Conservation (phyloP, 2,113 vertebrate genomes). For the Tyrannus savana region DNA sequence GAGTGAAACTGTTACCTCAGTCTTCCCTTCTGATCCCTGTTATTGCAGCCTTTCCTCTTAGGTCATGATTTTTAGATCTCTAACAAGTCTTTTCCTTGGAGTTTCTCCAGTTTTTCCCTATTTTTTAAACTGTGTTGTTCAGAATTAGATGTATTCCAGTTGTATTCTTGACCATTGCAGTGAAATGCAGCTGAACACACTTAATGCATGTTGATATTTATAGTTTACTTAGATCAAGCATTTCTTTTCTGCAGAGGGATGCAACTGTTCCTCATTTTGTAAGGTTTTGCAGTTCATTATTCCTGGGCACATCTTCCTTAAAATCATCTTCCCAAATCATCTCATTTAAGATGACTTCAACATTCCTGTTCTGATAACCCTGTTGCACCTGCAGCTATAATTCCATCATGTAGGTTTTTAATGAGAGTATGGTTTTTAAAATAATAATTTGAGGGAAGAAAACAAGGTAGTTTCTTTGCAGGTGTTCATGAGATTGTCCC, state of each 20-base stretch:
- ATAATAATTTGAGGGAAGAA: background rate
- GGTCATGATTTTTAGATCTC: background rate
- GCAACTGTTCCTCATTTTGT: background rate
- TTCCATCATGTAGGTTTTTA: background rate
- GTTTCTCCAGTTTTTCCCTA: background rate
- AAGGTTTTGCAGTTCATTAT: background rate
- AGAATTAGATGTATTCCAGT: background rate
- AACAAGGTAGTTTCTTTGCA: background rate
- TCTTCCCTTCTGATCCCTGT: background rate
- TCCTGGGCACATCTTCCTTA: background rate
- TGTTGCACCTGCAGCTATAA: background rate
- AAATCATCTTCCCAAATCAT: background rate
- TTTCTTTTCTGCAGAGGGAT: background rate
- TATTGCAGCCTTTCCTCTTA: background rate
- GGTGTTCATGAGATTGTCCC: background rate
- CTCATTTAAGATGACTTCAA: background rate
- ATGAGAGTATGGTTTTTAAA: background rate
- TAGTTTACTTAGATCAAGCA: background rate
- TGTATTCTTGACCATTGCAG: background rate
- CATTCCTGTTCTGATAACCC: background rate
- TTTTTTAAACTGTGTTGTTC: background rate
- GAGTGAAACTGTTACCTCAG: background rate
- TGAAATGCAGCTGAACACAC: background rate
- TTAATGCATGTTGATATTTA: background rate
- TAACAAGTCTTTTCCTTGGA: background rate